Conservation (phyloP, 2,113 vertebrate species). For the Sapajus apella region DNA sequence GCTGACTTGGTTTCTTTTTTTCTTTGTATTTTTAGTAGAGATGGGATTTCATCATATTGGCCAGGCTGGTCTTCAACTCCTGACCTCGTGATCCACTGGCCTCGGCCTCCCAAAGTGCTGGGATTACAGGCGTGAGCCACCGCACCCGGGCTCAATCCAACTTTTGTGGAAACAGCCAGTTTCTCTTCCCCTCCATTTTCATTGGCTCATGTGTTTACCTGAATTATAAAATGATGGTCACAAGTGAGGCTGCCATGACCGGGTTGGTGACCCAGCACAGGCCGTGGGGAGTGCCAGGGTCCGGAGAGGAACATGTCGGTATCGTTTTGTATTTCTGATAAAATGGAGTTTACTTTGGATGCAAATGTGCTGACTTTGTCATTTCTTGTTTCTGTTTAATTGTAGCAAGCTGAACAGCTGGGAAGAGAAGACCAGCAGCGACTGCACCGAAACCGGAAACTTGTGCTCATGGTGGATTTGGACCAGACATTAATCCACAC, state of each 20-base stretch:
- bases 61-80: too few species aligned
- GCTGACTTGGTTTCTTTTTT: background rate
- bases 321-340: background rate
- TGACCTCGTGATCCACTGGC: too few species aligned
- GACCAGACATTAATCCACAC: constrained; percentile 99
- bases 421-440: constrained; percentile 96
- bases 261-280: accelerated
- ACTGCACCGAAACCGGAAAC: constrained; percentile 93
- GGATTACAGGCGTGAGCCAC: too few species aligned
- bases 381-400: background rate
- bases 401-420: constrained; percentile 95
- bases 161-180: background rate
- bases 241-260: too few species aligned
- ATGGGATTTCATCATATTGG: too few species aligned
- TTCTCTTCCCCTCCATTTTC: background rate
- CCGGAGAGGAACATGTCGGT: too few species aligned
- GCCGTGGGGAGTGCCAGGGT: too few species aligned
- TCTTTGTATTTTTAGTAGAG: too few species aligned
- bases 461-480: constrained; percentile 98
- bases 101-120: too few species aligned
- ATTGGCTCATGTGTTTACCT: background rate
- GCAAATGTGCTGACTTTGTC: accelerated
- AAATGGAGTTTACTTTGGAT: background rate
- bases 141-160: too few species aligned
- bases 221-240: accelerated